Conservation (phyloP, 2,113 vertebrate species). For the Mesembrinibis cayennensis region DNA sequence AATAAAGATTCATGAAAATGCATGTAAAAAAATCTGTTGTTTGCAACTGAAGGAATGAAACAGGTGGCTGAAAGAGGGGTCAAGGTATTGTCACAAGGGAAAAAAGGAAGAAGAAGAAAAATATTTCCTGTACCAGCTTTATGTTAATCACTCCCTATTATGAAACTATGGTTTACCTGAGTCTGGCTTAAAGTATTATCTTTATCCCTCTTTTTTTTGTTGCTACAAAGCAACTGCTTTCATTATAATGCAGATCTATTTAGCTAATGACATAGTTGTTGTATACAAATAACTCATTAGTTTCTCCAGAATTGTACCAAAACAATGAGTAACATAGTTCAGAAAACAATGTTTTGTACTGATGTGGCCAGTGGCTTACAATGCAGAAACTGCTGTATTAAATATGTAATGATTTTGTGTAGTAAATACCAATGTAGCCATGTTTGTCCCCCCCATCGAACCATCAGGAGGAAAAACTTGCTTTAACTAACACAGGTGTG, state of each 20-base stretch:
- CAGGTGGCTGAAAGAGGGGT: background rate
- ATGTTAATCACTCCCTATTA: background rate
- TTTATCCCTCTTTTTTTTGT: background rate
- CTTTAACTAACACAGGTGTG: background rate
- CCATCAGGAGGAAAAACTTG: background rate
- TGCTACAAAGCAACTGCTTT: constrained; percentile 21
- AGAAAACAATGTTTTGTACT: background rate
- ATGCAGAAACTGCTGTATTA: background rate
- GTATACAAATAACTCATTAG: background rate
- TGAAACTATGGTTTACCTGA: background rate
- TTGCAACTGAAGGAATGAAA: background rate
- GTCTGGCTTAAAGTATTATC: background rate
- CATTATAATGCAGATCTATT: background rate
- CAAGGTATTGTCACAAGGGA: background rate
- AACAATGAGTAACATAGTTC: background rate
- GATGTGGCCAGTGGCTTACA: background rate
- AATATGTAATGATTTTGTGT: background rate
- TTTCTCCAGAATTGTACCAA: constrained; percentile 1
- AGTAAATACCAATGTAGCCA: background rate
- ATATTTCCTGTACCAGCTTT: background rate
- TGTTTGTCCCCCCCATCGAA: background rate
- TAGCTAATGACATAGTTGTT: background rate
- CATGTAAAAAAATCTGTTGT: background rate
- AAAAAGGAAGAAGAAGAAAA: background rate
- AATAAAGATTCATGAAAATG: background rate